Conservation (phyloP, 1,140 invertebrate species). For the Polypedilum pembai region DNA sequence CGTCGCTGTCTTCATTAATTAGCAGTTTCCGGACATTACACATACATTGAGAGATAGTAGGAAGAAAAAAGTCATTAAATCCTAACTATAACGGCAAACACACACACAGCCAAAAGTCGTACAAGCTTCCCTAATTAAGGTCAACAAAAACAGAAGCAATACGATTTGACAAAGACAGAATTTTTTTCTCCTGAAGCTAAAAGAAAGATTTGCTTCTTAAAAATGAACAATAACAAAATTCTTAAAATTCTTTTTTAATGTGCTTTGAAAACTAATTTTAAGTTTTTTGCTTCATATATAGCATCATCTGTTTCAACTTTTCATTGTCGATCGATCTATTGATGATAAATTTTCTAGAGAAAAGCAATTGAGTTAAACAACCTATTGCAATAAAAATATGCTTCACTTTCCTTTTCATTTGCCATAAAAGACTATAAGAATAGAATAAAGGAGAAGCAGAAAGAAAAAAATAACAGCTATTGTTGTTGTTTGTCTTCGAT, state of each 20-base stretch:
- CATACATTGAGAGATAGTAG: background rate
- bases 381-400: no score
- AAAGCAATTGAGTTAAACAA: no score
- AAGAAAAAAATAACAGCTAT: background rate
- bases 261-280: background rate
- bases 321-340: background rate
- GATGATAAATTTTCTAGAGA: background rate
- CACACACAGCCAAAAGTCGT: background rate
- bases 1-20: conserved; percentile 1
- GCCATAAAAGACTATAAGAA: background rate
- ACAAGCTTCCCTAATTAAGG: background rate
- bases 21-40: background rate
- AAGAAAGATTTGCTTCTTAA: background rate
- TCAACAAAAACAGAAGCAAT: background rate
- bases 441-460: background rate
- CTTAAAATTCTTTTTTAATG: no score
- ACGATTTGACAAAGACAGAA: background rate
- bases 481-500: conserved; percentile 24
- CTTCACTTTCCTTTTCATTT: conserved; percentile 8
- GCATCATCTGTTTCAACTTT: background rate
- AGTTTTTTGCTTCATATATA: background rate
- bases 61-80: background rate
- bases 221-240: background rate
- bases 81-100: conserved; percentile 8
- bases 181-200: background rate